Percentiles rank a stretch among this genome's conserved stretches.
phyloP scores from a whole-genome alignment of 1,140 invertebrate genomes.

The Cepaea nemoralis region DNA sequence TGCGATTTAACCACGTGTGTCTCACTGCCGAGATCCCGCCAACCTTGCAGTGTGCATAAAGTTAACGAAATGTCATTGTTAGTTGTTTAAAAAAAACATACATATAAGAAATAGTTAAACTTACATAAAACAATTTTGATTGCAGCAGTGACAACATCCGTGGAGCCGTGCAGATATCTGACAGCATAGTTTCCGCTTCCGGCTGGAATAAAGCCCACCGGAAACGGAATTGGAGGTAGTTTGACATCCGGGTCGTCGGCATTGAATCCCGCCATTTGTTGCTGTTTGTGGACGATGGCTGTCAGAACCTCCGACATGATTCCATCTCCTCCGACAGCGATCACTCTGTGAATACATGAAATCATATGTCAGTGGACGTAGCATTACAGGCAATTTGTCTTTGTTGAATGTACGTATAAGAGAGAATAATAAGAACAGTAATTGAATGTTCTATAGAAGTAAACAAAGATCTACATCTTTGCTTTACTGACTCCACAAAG shows the following conservation, averaged over 20 bases:
- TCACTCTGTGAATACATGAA: constrained; percentile 46
- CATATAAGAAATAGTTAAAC: neutral
- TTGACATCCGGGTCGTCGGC: constrained; percentile 47
- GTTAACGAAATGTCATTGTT: too few species aligned
- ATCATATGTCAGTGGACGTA: neutral
- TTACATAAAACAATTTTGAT: constrained; percentile 35
- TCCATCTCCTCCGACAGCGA: constrained; percentile 61
- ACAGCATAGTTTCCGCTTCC: constrained; percentile 54
- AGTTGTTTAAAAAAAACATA: too few species aligned
- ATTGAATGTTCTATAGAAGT: too few species aligned
- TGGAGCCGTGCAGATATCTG: constrained; percentile 52
- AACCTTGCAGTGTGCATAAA: too few species aligned
- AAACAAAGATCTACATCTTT: too few species aligned
- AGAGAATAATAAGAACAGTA: too few species aligned
- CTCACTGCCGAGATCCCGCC: too few species aligned
- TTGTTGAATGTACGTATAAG: too few species aligned
- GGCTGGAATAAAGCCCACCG: constrained; percentile 58
- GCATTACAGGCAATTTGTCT: neutral
- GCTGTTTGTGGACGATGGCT: constrained; percentile 50
- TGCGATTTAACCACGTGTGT: too few species aligned
- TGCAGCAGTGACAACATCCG: constrained; percentile 51
- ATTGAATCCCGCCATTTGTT: constrained; percentile 49
- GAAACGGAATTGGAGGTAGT: constrained; percentile 43
- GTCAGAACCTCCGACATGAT: constrained; percentile 58
- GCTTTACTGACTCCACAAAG: too few species aligned